Base-by-base conservation (phyloP, 2,888 invertebrate genomes). In the Furcula furcula region DNA sequence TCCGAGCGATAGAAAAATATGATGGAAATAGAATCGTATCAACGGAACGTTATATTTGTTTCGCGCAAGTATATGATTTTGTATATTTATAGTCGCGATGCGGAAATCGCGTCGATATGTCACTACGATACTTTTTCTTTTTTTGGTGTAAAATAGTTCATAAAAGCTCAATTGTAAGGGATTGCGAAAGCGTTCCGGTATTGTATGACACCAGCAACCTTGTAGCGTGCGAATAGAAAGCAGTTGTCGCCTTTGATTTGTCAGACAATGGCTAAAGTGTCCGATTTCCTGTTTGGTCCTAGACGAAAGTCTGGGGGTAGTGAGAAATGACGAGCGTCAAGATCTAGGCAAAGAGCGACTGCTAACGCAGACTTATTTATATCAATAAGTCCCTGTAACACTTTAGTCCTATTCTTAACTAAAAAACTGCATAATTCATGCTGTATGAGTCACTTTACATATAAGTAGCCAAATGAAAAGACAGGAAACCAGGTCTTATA, bases 61-160 rank as follows among this genome's bases (percentile, higher is more conserved):
- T 55, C 68, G 63, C 55, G 65, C 74, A 71, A 76, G 77, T 78
- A 74, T 65, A 71, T 71, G 65, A 76, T 75, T 72, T 81, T 78
- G 74, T 82, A 82, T 87, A 86, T 83, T 82, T 80, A 79, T 81
- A 85, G 83, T 72, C 55, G 58, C 72, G 68, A 81, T 77, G 75
- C 82, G 82, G 82, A 79, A 81, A 79, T 65, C 67, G 78, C 70
- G 73, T 70, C 68, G 68, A 79, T 78, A 84, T 84, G 86, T 85
- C 86, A 83, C 78, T 71, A 76, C 71, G 70, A 72, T 69, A 65
- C 51, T 59, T 48, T 62, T 58, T 66, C 68, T 73, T 84, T 83
- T 80, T 84, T 83, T 80, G 73, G 61, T 70, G 63, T 67, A 69
- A 76, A 74, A 79, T 67, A 72, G 67, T 72, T 74, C 64, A 59